Conservation (phyloP, 2,797 vertebrate genomes). For the Liparis tanakae region DNA sequence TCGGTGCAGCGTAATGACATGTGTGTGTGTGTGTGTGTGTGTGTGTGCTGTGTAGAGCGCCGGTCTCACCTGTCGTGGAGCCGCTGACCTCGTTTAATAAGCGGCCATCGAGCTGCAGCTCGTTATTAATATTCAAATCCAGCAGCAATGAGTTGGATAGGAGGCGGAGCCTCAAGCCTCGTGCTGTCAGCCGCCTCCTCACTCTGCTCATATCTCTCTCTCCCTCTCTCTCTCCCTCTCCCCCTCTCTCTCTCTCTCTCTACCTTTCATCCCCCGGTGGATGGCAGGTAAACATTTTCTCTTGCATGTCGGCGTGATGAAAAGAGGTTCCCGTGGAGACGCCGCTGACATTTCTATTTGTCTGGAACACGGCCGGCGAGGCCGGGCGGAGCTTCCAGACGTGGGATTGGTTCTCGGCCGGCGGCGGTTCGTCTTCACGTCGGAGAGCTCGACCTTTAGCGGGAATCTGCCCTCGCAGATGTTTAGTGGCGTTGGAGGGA, state of each 20-base stretch:
- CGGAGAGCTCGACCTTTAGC: slow-evolving; percentile 67
- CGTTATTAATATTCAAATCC: slow-evolving; percentile 70
- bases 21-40: too few relatives aligned
- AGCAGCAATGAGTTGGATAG: too few relatives aligned
- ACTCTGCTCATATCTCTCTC: slow-evolving; percentile 25
- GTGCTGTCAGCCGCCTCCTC: slow-evolving; percentile 5
- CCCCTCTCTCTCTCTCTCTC: slow-evolving; percentile 25
- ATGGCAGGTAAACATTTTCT: slow-evolving; percentile 55
- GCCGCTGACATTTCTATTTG: slow-evolving; percentile 63
- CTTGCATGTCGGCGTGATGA: slow-evolving; percentile 52
- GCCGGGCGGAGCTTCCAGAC: slow-evolving; percentile 50
- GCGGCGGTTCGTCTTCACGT: slow-evolving; percentile 61
- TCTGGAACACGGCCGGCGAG: slow-evolving; percentile 46
- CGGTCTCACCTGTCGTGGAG: slow-evolving; percentile 53
- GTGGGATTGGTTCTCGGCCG: slow-evolving; percentile 48
- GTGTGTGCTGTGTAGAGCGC: slow-evolving; percentile 33
- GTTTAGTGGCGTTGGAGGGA: slow-evolving; percentile 60
- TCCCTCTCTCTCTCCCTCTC: slow-evolving; percentile 18
- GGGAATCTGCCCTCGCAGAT: slow-evolving; percentile 50
- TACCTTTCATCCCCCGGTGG: slow-evolving; percentile 44
- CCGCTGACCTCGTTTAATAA: slow-evolving; percentile 68
- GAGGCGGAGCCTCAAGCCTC: too few relatives aligned
- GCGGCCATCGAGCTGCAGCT: slow-evolving; percentile 60
- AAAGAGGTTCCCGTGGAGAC: slow-evolving; percentile 41
- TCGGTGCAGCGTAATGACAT: slow-evolving; percentile 42